Conservation (phyloP, 2,797 vertebrate species). For the Mormyrus hasselquistii region DNA sequence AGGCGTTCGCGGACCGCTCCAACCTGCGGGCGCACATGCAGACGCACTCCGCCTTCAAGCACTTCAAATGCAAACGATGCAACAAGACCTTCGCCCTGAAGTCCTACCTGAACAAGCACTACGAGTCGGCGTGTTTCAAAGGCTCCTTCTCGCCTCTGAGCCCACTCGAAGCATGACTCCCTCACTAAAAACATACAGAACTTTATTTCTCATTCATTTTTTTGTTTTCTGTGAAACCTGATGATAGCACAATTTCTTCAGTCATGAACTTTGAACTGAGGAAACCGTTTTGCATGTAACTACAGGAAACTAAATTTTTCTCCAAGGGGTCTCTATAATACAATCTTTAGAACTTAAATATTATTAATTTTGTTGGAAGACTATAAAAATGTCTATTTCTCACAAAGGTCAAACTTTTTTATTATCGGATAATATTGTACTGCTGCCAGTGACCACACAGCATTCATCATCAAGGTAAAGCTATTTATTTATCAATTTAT, state of each 20-base stretch:
- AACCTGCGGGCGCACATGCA: slow-evolving; percentile 95
- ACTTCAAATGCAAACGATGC: slow-evolving; percentile 93
- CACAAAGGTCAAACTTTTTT: slow-evolving; percentile 41
- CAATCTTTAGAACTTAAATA: slow-evolving; percentile 51
- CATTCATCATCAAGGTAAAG: slow-evolving; percentile 62
- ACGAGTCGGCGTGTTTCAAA: slow-evolving; percentile 92
- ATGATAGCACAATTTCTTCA: slow-evolving; percentile 70
- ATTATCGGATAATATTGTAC: slow-evolving; percentile 64
- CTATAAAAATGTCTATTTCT: slow-evolving; percentile 38
- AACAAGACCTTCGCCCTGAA: slow-evolving; percentile 95
- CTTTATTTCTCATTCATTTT: slow-evolving; percentile 39
- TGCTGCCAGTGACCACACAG: slow-evolving; percentile 72
- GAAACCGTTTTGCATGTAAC: slow-evolving; percentile 68
- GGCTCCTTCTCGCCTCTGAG: slow-evolving; percentile 69
- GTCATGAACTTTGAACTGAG: slow-evolving; percentile 64
- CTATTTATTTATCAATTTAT: slow-evolving; percentile 41
- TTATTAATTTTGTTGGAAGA: slow-evolving; percentile 36
- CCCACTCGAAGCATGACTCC: slow-evolving; percentile 70
- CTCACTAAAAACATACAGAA: slow-evolving; percentile 34
- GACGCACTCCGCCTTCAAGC: slow-evolving; percentile 93
- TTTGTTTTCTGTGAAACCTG: slow-evolving; percentile 37
- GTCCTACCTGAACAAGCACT: slow-evolving; percentile 97
- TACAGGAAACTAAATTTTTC: slow-evolving; percentile 44
- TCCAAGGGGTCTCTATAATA: slow-evolving; percentile 48
- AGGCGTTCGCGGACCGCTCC: slow-evolving; percentile 89